These are phyloP conservation scores for Druceiella hillmani DNA, from an alignment of 2,888 invertebrate species.

Conservation along the genomic window DNA sequence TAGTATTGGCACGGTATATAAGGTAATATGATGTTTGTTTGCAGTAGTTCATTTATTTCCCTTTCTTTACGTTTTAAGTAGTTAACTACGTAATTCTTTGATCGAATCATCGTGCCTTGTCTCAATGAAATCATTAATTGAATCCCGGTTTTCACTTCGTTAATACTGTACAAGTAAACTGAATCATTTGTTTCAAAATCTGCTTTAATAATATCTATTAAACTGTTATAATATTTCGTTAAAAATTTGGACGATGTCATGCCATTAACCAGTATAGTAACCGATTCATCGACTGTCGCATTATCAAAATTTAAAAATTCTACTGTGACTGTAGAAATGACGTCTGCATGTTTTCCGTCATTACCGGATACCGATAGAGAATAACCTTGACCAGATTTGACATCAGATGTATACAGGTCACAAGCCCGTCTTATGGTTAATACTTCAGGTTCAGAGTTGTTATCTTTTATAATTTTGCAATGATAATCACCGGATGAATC, in stretches of 20 bases:
- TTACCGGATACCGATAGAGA: conserved; percentile 79
- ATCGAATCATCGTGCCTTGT: conserved; percentile 54
- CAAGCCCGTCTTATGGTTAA: conserved; percentile 72
- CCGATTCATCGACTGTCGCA: conserved; percentile 74
- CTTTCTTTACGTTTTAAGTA: conserved; percentile 60
- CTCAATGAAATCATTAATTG: conserved; percentile 69
- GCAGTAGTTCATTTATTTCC: conserved; percentile 58
- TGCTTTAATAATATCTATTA: conserved; percentile 66
- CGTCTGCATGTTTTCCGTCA: conserved; percentile 84
- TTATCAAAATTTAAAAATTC: conserved; percentile 79
- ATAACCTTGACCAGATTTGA: conserved; percentile 67
- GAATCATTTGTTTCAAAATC: conserved; percentile 59
- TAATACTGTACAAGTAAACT: conserved; percentile 67
- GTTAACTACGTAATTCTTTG: conserved; percentile 59
- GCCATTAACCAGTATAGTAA: conserved; percentile 70
- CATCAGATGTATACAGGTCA: conserved; percentile 68
- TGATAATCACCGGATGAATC: conserved; percentile 86
- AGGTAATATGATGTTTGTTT: conserved; percentile 58
- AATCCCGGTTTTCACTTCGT: conserved; percentile 59
- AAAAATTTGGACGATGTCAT: conserved; percentile 71
- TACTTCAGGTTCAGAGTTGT: conserved; percentile 56
- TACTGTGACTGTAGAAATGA: conserved; percentile 79
- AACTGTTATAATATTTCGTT: conserved; percentile 66
- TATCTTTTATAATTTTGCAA: conserved; percentile 72
- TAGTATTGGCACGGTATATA: conserved; percentile 71